phyloP scores from a whole-genome alignment of 2,113 vertebrate species.

The Felis catus region DNA sequence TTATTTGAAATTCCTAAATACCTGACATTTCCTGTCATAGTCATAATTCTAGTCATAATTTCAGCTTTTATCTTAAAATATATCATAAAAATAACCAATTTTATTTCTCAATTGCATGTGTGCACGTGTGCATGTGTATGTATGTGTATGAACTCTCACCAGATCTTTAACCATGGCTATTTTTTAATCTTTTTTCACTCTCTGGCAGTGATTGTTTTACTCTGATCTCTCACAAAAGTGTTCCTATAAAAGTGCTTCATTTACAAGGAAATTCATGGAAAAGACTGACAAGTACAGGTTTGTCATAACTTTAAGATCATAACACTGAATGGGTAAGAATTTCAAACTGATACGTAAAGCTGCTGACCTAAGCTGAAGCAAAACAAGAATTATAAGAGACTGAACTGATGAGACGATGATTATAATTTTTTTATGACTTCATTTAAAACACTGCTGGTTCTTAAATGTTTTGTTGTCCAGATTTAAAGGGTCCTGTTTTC shows the following conservation, averaged over 20 bases:
- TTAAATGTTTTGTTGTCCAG: neutral
- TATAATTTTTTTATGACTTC: neutral
- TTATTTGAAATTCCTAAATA: neutral
- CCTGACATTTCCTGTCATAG: neutral
- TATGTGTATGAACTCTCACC: neutral
- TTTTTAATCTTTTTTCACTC: neutral
- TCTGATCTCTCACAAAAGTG: neutral
- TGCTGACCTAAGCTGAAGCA: neutral
- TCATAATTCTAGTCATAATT: neutral
- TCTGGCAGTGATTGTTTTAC: neutral
- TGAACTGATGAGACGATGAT: neutral
- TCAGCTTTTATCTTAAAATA: neutral
- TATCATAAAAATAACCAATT: neutral
- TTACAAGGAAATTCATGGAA: neutral
- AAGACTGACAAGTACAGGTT: neutral
- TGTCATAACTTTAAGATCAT: neutral
- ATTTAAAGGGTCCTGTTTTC: neutral
- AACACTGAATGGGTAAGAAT: neutral
- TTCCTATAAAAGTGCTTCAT: neutral
- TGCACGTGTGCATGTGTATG: neutral
- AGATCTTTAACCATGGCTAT: neutral
- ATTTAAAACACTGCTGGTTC: neutral
- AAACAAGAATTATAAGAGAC: neutral
- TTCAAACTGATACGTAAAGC: neutral
- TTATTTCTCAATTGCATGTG: neutral